phyloP scores from a whole-genome alignment of 2,797 vertebrate species.

The Coendou prehensilis region DNA sequence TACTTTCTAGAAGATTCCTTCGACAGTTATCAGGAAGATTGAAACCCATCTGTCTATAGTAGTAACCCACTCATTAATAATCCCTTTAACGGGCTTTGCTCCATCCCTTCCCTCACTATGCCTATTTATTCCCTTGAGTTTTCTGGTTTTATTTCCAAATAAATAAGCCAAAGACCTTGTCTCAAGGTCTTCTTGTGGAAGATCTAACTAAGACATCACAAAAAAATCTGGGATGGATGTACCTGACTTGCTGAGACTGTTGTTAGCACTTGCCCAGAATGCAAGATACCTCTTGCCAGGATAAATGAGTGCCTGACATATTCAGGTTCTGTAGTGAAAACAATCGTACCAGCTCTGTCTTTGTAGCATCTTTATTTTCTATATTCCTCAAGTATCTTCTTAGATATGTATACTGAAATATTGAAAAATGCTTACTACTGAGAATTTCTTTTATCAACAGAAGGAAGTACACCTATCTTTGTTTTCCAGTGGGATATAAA shows the following conservation, averaged over 20 bases:
- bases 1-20: conserved; percentile 47
- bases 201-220: neutral
- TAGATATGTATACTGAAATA: conserved; percentile 35
- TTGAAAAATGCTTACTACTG: neutral
- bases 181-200: neutral
- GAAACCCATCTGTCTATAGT: neutral
- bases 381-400: neutral
- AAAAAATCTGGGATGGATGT: neutral
- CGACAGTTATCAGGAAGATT: neutral
- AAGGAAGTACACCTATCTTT: neutral
- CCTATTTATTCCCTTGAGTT: neutral
- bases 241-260: neutral
- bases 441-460: conserved; percentile 51
- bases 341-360: neutral
- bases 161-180: neutral
- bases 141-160: neutral
- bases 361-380: neutral
- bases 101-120: neutral
- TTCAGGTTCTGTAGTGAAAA: conserved; percentile 5
- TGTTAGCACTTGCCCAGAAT: neutral
- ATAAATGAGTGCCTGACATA: neutral
- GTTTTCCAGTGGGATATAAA: neutral
- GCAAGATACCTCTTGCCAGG: neutral
- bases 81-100: neutral
- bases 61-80: neutral